Conservation (phyloP, 2,113 vertebrate genomes). For the Microtus pennsylvanicus region DNA sequence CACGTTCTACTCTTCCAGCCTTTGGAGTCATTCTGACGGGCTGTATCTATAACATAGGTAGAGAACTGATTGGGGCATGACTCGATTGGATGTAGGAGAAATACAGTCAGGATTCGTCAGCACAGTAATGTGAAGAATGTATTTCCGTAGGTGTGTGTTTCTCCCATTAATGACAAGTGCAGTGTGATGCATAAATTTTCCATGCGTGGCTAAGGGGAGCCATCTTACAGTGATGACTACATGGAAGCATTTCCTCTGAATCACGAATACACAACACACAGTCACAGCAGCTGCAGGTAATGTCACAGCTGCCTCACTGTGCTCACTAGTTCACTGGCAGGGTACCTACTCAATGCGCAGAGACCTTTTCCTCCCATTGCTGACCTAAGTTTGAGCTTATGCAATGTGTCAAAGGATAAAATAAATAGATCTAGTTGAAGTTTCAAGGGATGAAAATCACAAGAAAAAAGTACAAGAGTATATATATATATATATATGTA, state of each 20-base stretch:
- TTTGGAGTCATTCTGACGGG: constrained; percentile 2
- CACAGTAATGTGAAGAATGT: constrained; percentile 42
- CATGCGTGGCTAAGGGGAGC: constrained; percentile 30
- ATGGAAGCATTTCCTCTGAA: constrained; percentile 56
- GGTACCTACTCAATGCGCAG: neutral
- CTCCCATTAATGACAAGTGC: constrained; percentile 10
- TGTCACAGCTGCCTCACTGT: constrained; percentile 26
- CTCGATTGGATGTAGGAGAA: constrained; percentile 59
- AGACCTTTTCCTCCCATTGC: constrained; percentile 41
- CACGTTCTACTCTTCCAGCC: neutral
- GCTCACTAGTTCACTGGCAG: constrained; percentile 38
- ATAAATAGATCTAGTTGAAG: constrained; percentile 68
- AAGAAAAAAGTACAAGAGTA: neutral
- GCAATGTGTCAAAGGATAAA: constrained; percentile 60
- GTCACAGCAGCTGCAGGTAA: constrained; percentile 21
- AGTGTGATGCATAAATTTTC: constrained; percentile 61
- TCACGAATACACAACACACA: neutral
- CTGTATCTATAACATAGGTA: neutral
- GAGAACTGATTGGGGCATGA: neutral
- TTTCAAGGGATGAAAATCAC: neutral
- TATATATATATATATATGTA: neutral
- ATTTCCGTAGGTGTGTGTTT: constrained; percentile 44
- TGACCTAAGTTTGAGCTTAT: constrained; percentile 65
- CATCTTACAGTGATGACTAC: constrained; percentile 48
- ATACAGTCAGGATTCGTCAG: constrained; percentile 50